A percentile compares a stretch with the other conserved stretches of the same genome.
phyloP scores from a whole-genome alignment of 2,888 invertebrate species.

The Cyrtodaria siliqua region DNA sequence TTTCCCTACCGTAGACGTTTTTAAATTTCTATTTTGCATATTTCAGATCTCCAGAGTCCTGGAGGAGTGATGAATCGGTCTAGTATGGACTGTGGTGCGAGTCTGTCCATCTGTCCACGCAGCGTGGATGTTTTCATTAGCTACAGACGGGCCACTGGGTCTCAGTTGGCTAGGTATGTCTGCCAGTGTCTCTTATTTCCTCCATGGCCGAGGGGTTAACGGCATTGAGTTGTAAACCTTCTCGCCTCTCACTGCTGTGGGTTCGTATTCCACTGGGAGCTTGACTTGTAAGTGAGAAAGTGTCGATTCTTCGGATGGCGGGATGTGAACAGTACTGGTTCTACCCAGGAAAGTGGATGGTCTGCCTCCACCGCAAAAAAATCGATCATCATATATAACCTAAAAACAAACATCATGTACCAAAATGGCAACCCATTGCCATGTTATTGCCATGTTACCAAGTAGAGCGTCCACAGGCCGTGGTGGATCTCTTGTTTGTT shows the following conservation, averaged over 20 bases:
- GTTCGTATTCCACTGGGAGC: too few relatives aligned
- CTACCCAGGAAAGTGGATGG: too few relatives aligned
- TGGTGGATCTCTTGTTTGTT: too few relatives aligned
- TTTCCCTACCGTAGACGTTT: not conserved
- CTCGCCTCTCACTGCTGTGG: too few relatives aligned
- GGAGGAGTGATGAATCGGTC: slow-evolving; percentile 37
- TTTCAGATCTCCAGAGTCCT: slow-evolving; percentile 44
- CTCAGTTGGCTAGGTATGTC: slow-evolving; percentile 92
- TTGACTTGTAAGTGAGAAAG: too few relatives aligned
- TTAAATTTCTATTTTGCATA: not conserved
- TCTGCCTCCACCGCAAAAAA: too few relatives aligned
- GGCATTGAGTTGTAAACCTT: too few relatives aligned
- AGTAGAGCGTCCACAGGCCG: too few relatives aligned
- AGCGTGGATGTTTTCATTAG: slow-evolving; percentile 97
- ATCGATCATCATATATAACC: too few relatives aligned
- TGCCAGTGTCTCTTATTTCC: too few relatives aligned
- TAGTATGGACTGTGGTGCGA: slow-evolving; percentile 59
- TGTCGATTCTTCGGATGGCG: too few relatives aligned
- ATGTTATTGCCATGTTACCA: not conserved
- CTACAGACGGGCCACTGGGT: slow-evolving; percentile 98
- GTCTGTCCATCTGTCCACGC: slow-evolving; percentile 61
- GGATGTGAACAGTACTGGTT: not conserved
- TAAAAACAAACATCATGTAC: slow-evolving; percentile 2
- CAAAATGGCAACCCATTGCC: not conserved
- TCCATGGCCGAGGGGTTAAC: too few relatives aligned